A percentile compares a stretch with the other conserved stretches of the same genome.
Conservation (phyloP, 2,888 invertebrate species). For the Amphipoea oculea region DNA sequence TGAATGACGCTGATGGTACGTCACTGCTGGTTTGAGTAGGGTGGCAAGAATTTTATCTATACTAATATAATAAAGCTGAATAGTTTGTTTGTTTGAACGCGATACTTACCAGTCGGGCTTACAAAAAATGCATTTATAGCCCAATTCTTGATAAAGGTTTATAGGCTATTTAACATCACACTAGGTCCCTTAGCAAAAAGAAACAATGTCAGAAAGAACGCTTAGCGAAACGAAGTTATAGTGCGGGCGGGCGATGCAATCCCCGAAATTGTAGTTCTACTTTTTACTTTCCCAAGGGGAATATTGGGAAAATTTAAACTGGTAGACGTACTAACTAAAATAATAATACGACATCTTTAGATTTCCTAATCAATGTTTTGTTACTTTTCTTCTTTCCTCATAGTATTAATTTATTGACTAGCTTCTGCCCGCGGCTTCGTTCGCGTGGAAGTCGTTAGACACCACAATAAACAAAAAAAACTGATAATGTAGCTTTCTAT, state of each 20-base stretch:
- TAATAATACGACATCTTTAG: neutral
- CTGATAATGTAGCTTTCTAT: no score
- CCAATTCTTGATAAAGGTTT: neutral
- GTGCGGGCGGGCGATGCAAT: neutral
- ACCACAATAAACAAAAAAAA: no score
- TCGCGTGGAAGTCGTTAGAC: no score
- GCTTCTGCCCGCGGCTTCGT: no score
- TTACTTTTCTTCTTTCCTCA: neutral
- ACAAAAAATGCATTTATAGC: neutral
- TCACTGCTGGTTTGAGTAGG: constrained; percentile 73
- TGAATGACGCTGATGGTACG: constrained; percentile 81
- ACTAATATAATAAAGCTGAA: neutral
- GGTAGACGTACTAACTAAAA: neutral
- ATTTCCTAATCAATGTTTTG: neutral
- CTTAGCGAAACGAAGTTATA: neutral
- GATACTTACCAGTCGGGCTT: neutral
- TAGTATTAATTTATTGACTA: no score
- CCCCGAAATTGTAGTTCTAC: neutral
- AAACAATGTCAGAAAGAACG: neutral
- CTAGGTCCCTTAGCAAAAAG: neutral
- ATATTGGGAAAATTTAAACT: no score
- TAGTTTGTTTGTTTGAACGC: neutral
- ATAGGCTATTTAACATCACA: neutral
- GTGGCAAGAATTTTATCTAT: constrained; percentile 69
- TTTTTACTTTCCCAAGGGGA: neutral